Conservation (phyloP, 1,140 invertebrate species). For the Sinella curviseta region DNA sequence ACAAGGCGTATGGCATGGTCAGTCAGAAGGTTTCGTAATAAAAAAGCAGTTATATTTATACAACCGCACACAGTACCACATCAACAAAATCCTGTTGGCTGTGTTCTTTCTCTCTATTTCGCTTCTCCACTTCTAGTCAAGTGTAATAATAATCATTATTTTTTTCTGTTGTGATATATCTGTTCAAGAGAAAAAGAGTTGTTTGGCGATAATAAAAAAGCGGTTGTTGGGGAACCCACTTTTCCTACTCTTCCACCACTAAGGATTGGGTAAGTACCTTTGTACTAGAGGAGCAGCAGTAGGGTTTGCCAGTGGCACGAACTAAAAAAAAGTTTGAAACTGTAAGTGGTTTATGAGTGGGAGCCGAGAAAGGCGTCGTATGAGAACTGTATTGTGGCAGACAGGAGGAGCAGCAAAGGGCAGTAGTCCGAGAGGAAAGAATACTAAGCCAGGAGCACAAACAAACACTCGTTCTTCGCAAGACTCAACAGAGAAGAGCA, state of each 20-base stretch:
- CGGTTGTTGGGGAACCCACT: not conserved
- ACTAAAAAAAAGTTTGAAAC: conserved; percentile 11
- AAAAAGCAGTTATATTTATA: too few species aligned
- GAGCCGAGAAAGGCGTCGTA: not conserved
- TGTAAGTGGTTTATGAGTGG: conserved; percentile 25
- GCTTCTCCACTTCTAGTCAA: not conserved
- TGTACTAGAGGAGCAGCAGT: not conserved
- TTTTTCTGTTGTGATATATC: conserved; percentile 1
- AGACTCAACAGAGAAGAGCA: not conserved
- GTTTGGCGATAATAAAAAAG: not conserved
- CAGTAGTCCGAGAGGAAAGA: not conserved
- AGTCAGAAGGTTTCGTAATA: not conserved
- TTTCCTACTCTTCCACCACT: not conserved
- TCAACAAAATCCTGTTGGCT: not conserved
- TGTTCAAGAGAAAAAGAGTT: conserved; percentile 4
- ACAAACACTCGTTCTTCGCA: not conserved
- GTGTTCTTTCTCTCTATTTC: not conserved
- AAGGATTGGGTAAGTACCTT: not conserved
- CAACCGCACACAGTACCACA: not conserved
- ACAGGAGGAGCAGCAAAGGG: not conserved
- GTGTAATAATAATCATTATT: conserved; percentile 2
- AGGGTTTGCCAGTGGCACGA: not conserved
- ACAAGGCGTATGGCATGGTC: not conserved
- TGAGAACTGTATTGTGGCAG: not conserved
- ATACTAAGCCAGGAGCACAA: not conserved